phyloP scores from a whole-genome alignment of 2,888 invertebrate species.

The Drosophila recens region DNA sequence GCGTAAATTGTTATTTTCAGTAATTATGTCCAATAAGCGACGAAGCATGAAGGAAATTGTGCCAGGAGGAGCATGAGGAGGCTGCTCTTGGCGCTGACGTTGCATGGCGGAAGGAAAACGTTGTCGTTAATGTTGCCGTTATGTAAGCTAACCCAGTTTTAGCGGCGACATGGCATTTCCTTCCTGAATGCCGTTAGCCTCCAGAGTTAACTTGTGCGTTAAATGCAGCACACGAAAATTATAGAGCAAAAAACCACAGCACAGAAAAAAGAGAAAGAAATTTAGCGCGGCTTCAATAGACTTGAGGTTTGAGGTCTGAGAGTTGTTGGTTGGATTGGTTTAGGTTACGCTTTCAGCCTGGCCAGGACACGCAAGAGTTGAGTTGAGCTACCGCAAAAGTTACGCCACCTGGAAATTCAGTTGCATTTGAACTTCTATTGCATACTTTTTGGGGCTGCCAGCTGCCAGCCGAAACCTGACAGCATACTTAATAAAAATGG shows the following conservation, averaged over 20 bases:
- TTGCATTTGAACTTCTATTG: conserved; percentile 55
- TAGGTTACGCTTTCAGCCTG: conserved; percentile 16
- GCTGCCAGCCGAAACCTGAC: conserved; percentile 55
- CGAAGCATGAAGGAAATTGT: conserved; percentile 62
- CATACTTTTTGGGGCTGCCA: conserved; percentile 55
- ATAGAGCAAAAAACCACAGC: conserved; percentile 31
- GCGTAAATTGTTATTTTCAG: conserved; percentile 78
- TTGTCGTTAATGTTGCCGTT: conserved; percentile 78
- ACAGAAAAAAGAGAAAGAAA: conserved; percentile 37
- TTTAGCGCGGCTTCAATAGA: conserved; percentile 45
- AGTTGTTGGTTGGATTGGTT: not conserved
- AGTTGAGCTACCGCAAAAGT: conserved; percentile 49
- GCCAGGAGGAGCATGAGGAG: conserved; percentile 6
- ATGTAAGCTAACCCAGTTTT: conserved; percentile 80
- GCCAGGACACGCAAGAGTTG: conserved; percentile 54
- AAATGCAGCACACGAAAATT: conserved; percentile 66
- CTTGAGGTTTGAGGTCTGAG: conserved; percentile 10
- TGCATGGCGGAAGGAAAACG: conserved; percentile 67
- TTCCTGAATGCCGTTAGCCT: conserved; percentile 49
- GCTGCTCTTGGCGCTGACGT: conserved; percentile 15
- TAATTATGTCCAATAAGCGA: conserved; percentile 79
- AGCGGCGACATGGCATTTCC: conserved; percentile 79
- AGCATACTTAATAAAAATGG: conserved; percentile 44
- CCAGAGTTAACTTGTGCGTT: conserved; percentile 50
- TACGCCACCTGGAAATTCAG: conserved; percentile 72